phyloP scores from a whole-genome alignment of 2,113 vertebrate species.

The Vulpes ferrilata region DNA sequence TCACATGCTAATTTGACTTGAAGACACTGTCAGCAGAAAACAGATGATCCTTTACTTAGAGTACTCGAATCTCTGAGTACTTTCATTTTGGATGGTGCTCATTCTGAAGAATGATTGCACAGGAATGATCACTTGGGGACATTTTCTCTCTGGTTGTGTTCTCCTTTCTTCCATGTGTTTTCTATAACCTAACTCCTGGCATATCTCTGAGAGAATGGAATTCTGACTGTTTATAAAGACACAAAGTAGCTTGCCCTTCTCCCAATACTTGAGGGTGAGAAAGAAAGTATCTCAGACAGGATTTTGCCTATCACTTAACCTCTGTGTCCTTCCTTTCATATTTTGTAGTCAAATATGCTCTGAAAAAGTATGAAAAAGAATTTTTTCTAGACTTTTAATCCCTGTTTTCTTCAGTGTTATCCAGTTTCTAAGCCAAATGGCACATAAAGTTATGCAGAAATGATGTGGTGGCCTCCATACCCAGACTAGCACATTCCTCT shows the following conservation, averaged over 20 bases:
- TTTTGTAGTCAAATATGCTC: neutral
- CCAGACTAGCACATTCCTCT: neutral
- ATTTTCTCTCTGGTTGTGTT: neutral
- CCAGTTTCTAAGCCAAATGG: neutral
- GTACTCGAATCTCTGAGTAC: neutral
- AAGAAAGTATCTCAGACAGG: neutral
- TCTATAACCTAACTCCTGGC: neutral
- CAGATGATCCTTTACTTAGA: neutral
- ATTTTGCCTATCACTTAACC: neutral
- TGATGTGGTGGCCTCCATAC: neutral
- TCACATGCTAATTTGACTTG: neutral
- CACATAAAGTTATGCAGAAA: neutral
- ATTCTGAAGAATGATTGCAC: neutral
- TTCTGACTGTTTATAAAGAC: neutral
- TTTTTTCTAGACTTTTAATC: constrained; percentile 2
- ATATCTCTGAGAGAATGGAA: neutral
- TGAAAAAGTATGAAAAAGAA: neutral
- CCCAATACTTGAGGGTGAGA: neutral
- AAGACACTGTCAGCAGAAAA: neutral
- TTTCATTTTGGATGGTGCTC: neutral
- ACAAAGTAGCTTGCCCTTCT: neutral
- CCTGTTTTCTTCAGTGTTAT: neutral
- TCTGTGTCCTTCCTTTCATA: neutral
- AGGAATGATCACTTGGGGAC: neutral
- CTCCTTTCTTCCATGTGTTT: neutral